Evolutionary conservation across 2,113 vertebrate species (phyloP).

Genomic region (Cebus imitator): DNA sequence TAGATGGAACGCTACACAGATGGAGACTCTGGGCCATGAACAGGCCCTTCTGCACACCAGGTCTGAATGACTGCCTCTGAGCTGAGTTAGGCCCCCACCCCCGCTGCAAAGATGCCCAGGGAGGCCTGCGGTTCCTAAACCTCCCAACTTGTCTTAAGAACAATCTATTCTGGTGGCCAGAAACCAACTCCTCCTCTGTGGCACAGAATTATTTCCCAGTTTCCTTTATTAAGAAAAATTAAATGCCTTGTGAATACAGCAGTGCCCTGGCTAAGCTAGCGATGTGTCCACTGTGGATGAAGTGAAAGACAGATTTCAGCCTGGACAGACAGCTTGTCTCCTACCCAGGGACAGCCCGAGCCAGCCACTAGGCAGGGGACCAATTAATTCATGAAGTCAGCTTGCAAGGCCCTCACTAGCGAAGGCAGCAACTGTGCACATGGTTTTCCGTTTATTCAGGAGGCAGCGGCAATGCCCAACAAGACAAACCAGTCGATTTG

Average conservation of each 20-base stretch:
- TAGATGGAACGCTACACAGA: not conserved
- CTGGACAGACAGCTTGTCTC: not conserved
- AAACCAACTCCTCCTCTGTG: not conserved
- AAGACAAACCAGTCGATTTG: not conserved
- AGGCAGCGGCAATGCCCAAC: not conserved
- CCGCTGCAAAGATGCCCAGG: too few relatives aligned
- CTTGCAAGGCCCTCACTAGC: not conserved
- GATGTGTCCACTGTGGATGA: rapidly evolving
- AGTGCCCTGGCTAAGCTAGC: not conserved
- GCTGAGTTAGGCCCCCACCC: too few relatives aligned
- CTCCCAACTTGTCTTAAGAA: not conserved
- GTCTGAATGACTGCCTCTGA: not conserved
- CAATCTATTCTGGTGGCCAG: not conserved
- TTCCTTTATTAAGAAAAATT: not conserved
- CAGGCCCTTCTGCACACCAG: too few relatives aligned
- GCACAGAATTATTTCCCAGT: not conserved
- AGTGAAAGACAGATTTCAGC: not conserved
- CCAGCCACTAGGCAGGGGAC: slow-evolving; percentile 8
- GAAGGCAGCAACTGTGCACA: not conserved
- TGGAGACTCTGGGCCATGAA: rapidly evolving
- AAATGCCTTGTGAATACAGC: not conserved
- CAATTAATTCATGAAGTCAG: not conserved
- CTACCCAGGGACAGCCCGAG: not conserved
- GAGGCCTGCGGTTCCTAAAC: not conserved
- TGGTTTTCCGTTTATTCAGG: not conserved